Evolutionary conservation across 2,113 vertebrate genomes (phyloP).

Genomic region (Euleptes europaea): DNA sequence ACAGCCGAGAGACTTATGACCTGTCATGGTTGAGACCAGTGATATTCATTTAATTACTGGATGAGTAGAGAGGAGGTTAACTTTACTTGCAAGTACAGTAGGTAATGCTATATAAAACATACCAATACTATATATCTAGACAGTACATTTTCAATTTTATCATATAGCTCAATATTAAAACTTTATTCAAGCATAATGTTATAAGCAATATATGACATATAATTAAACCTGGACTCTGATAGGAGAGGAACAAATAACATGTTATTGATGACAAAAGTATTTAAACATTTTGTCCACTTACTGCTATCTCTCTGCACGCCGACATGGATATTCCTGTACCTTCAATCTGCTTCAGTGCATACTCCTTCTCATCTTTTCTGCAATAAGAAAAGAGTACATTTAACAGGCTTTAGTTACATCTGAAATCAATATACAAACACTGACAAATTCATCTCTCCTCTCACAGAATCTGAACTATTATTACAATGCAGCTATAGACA

Average conservation of each 20-base stretch:
- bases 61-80: neutral
- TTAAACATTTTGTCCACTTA: slow-evolving; percentile 70
- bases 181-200: neutral
- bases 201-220: neutral
- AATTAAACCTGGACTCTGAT: neutral
- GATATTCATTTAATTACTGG: neutral
- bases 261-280: neutral
- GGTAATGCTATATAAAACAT: neutral
- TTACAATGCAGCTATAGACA: neutral
- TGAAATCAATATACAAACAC: slow-evolving; percentile 32
- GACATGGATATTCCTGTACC: slow-evolving; percentile 89
- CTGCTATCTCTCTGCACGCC: slow-evolving; percentile 88
- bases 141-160: neutral
- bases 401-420: slow-evolving; percentile 52
- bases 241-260: neutral
- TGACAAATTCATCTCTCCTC: slow-evolving; percentile 13
- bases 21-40: no score
- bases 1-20: no score
- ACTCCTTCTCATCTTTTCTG: slow-evolving; percentile 88
- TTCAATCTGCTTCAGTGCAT: slow-evolving; percentile 88
- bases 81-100: neutral
- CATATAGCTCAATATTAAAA: neutral
- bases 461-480: neutral
- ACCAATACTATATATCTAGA: neutral
- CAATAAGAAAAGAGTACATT: slow-evolving; percentile 51